A percentile compares a stretch with the other conserved stretches of the same genome.
phyloP scores from a whole-genome alignment of 2,113 vertebrate genomes.

The Salvelinus namaycush region DNA sequence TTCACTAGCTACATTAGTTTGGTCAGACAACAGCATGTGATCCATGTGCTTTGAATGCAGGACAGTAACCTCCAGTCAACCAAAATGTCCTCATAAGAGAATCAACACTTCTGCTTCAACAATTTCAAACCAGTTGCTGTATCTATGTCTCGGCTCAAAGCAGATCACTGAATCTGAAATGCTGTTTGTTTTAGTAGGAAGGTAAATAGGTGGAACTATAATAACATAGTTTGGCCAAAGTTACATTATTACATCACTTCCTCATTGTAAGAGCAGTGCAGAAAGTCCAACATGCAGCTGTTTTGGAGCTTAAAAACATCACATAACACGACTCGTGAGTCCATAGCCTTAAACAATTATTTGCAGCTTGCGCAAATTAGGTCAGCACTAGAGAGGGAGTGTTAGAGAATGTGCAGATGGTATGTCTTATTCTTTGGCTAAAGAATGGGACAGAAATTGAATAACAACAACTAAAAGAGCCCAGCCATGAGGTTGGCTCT shows the following conservation, averaged over 20 bases:
- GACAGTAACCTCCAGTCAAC: not conserved
- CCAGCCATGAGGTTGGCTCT: constrained; percentile 19
- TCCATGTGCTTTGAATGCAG: too few relatives aligned
- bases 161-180: too few relatives aligned
- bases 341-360: constrained; percentile 33
- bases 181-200: too few relatives aligned
- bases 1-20: too few relatives aligned
- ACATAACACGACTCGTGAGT: constrained; percentile 30
- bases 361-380: constrained; percentile 38
- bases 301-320: constrained; percentile 4
- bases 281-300: too few relatives aligned
- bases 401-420: constrained; percentile 52
- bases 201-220: too few relatives aligned
- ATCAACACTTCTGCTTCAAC: too few relatives aligned
- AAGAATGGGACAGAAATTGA: constrained; percentile 43
- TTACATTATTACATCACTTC: too few relatives aligned
- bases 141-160: too few relatives aligned
- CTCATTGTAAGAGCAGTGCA: too few relatives aligned
- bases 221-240: too few relatives aligned
- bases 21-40: not conserved
- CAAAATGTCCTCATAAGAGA: not conserved
- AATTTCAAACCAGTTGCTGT: too few relatives aligned
- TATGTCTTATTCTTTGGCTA: constrained; percentile 43
- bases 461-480: constrained; percentile 39
- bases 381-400: constrained; percentile 35